Conservation (phyloP, 2,113 vertebrate species). For the Labrus mixtus region DNA sequence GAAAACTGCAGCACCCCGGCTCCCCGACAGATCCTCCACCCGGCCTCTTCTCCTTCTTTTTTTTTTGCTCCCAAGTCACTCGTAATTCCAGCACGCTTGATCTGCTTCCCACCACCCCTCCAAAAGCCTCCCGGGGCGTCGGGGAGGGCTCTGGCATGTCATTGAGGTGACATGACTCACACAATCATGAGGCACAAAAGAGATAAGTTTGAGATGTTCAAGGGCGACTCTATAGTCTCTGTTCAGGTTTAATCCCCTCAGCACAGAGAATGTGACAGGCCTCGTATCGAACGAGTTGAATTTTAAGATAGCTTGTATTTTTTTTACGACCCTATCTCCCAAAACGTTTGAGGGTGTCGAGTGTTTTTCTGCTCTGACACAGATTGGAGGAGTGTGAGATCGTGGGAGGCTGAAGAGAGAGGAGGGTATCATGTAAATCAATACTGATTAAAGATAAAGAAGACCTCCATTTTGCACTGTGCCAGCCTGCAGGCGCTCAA, state of each 20-base stretch:
- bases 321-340: slow-evolving; percentile 11
- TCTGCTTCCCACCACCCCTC: slow-evolving; percentile 41
- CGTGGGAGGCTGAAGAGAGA: slow-evolving; percentile 9
- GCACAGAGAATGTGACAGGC: slow-evolving; percentile 43
- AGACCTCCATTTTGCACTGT: slow-evolving; percentile 62
- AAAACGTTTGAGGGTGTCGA: neutral
- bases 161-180: slow-evolving; percentile 57
- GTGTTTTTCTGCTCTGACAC: slow-evolving; percentile 28
- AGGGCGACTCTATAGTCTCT: slow-evolving; percentile 30
- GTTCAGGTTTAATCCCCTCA: slow-evolving; percentile 55
- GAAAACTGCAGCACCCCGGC: slow-evolving; percentile 38
- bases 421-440: slow-evolving; percentile 57
- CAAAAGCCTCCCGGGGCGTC: slow-evolving; percentile 18
- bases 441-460: slow-evolving; percentile 55
- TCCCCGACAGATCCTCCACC: slow-evolving; percentile 39
- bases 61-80: slow-evolving; percentile 48
- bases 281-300: neutral
- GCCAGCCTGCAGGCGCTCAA: slow-evolving; percentile 13
- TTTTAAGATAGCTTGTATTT: slow-evolving; percentile 32
- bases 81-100: slow-evolving; percentile 45
- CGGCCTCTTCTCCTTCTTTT: slow-evolving; percentile 24
- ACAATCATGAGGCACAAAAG: slow-evolving; percentile 46
- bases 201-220: slow-evolving; percentile 57
- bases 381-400: slow-evolving; percentile 24
- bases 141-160: slow-evolving; percentile 37